Evolutionary conservation across 2,113 vertebrate genomes (phyloP).

Genomic region (Strix uralensis): DNA sequence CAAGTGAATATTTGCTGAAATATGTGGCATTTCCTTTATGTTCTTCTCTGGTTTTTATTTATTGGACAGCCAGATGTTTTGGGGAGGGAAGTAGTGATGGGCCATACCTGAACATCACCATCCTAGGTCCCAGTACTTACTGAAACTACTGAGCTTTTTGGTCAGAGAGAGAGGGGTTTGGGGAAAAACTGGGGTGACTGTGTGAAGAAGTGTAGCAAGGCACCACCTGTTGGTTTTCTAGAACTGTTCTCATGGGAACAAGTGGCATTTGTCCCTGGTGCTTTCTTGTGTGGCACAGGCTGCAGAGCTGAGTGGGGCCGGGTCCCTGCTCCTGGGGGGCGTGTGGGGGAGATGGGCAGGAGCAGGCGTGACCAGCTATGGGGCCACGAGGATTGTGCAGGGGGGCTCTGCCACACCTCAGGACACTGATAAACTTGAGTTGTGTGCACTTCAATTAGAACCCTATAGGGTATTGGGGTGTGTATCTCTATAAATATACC

Average conservation of each 20-base stretch:
- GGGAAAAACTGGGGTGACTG: background rate
- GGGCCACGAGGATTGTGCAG: fast-evolving
- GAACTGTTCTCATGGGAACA: background rate
- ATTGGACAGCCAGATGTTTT: background rate
- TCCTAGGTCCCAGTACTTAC: background rate
- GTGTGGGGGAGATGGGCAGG: background rate
- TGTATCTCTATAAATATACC: fast-evolving
- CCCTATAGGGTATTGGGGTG: fast-evolving
- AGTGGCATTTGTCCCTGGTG: background rate
- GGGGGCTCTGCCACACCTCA: background rate
- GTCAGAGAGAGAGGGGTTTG: background rate
- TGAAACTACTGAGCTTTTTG: background rate
- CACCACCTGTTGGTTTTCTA: background rate
- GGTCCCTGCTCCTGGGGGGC: fast-evolving
- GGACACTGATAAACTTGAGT: fast-evolving
- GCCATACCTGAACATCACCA: background rate
- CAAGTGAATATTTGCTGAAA: background rate
- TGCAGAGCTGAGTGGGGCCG: fast-evolving
- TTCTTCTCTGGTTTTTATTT: background rate
- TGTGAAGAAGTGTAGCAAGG: background rate
- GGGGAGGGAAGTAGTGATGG: background rate
- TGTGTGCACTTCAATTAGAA: too few species aligned
- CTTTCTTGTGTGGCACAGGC: background rate
- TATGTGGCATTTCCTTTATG: background rate
- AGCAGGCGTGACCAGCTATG: background rate